Conservation (phyloP, 2,113 vertebrate species). For the Tenebrosternarchus preto region DNA sequence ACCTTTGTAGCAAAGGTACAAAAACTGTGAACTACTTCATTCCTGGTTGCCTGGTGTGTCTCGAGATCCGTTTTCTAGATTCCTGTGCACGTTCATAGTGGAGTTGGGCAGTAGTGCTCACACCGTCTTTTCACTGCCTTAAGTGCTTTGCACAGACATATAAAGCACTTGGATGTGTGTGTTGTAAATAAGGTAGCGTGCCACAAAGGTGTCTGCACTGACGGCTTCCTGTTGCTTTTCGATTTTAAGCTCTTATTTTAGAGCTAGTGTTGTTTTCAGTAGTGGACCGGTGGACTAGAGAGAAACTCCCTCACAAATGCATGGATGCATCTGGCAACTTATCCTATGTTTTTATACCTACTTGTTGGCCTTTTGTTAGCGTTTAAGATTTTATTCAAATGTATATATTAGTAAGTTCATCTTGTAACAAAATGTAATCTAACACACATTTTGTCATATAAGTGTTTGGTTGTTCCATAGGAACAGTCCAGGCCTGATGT, state of each 20-base stretch:
- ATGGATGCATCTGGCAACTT: not conserved
- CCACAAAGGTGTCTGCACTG: slow-evolving; percentile 51
- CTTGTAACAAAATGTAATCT: not conserved
- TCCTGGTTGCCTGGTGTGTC: not conserved
- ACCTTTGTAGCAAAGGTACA: slow-evolving; percentile 15
- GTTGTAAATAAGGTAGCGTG: slow-evolving; percentile 18
- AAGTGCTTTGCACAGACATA: slow-evolving; percentile 55
- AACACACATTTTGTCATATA: not conserved
- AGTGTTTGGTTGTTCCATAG: not conserved
- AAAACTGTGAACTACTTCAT: not conserved
- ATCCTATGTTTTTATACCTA: slow-evolving; percentile 3
- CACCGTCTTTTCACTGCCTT: not conserved
- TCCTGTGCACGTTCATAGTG: not conserved
- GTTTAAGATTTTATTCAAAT: not conserved
- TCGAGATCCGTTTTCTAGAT: not conserved
- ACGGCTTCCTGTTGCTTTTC: slow-evolving; percentile 4
- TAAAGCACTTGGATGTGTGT: not conserved
- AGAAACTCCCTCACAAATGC: not conserved
- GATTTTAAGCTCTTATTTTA: slow-evolving; percentile 14
- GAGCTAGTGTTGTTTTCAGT: not conserved
- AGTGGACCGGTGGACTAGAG: not conserved
- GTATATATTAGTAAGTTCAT: not conserved
- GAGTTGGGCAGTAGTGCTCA: not conserved
- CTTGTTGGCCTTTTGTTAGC: not conserved
- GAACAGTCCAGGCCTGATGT: not conserved